A percentile compares a stretch with the other conserved stretches of the same genome.
These are phyloP conservation scores for Schizaphis graminum DNA, from an alignment of 2,888 invertebrate genomes.

Conservation along the genomic window DNA sequence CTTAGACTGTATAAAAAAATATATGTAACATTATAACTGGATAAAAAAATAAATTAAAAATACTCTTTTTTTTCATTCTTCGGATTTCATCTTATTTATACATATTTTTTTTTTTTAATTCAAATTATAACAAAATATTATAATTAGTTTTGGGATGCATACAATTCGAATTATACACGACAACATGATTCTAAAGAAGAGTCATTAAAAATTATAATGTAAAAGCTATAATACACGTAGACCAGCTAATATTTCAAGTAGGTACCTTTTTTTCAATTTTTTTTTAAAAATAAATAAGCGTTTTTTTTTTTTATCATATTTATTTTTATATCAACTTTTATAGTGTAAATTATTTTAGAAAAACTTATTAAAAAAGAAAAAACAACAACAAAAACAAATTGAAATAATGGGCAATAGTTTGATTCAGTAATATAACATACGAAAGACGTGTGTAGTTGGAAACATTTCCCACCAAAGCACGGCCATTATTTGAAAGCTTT, in stretches of 20 bases:
- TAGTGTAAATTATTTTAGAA: not conserved
- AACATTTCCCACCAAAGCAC: constrained; percentile 12
- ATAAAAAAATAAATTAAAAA: constrained; percentile 25
- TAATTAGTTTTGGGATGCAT: constrained; percentile 33
- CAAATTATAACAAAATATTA: constrained; percentile 17
- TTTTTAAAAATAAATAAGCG: not conserved
- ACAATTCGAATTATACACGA: not conserved
- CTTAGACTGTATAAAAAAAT: not conserved
- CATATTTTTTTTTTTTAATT: not conserved
- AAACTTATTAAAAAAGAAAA: not conserved
- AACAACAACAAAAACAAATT: not conserved
- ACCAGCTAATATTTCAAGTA: not conserved
- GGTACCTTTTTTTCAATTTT: not conserved
- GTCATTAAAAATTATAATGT: not conserved
- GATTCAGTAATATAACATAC: not conserved
- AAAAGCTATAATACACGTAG: not conserved
- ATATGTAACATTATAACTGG: not conserved
- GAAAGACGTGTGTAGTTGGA: not conserved
- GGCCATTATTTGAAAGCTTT: constrained; percentile 14
- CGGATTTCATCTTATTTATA: not conserved
- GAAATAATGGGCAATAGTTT: not conserved
- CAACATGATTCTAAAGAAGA: not conserved
- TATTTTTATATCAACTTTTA: not conserved
- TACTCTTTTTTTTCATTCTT: not conserved
- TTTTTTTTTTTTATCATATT: not conserved